These are phyloP conservation scores for Sebastes schlegelii DNA, from an alignment of 2,113 vertebrate genomes.

Conservation along the genomic window DNA sequence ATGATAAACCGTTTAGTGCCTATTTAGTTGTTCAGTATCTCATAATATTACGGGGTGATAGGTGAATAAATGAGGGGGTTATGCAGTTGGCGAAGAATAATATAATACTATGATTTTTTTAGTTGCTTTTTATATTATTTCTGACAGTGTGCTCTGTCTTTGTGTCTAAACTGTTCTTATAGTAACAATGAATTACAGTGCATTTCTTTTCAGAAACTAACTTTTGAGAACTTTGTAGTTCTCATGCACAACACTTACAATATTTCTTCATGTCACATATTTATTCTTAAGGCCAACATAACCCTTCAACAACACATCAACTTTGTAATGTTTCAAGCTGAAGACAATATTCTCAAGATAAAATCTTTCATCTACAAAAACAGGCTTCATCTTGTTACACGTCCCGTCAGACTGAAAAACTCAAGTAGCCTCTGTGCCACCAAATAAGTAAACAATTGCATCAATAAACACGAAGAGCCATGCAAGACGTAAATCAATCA, in stretches of 20 bases:
- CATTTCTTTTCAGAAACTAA: neutral
- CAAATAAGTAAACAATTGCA: conserved; percentile 88
- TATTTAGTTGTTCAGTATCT: conserved; percentile 59
- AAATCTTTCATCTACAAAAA: neutral
- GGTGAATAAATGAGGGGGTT: conserved; percentile 4
- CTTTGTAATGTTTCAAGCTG: neutral
- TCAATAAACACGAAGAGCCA: conserved; percentile 85
- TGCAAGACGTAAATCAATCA: conserved; percentile 88
- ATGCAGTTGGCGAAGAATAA: neutral
- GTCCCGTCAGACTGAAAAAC: conserved; percentile 57
- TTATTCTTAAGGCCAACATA: neutral
- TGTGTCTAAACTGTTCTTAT: neutral
- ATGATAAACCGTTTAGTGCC: conserved; percentile 72
- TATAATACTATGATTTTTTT: neutral
- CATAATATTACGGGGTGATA: conserved; percentile 44
- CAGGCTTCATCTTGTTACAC: conserved; percentile 14
- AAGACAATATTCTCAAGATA: neutral
- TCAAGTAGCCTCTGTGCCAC: conserved; percentile 70
- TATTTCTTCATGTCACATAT: neutral
- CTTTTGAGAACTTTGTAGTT: neutral
- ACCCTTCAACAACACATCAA: rapidly evolving
- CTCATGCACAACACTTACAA: neutral
- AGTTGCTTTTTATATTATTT: neutral
- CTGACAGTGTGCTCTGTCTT: neutral
- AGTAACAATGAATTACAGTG: neutral